Base-by-base conservation (phyloP, 2,797 vertebrate genomes). In the Psittacula derbiana region DNA sequence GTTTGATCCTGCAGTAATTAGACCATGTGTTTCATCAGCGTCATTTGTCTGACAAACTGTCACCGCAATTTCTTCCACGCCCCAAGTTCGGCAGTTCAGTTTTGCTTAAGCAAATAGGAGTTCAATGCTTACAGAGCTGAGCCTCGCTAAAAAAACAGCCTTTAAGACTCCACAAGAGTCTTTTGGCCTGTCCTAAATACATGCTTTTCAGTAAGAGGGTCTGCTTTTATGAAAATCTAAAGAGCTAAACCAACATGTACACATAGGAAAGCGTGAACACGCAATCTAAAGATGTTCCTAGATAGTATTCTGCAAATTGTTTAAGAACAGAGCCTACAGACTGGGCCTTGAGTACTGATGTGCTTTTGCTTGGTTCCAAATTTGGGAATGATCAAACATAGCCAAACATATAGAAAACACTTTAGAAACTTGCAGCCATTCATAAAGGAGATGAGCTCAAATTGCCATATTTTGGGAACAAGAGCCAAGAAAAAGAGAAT, bases 1-100 rank as follows among this genome's bases (percentile, higher is more conserved):
- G 66, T 92, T 81, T 94, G 85, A 94, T 95, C 62, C 73, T 76
- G 73, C 28, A 70, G 78, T 92, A 94, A 96, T 92, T 95, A 93
- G 85, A 84, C 52, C 50, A 40, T 64, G 80, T 84, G 72, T 92
- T 96, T 92, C 82, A 90, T 92, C 80, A 91, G 73, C 23, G 30
- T 41, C 80, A 76, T 81, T 88, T 93, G 76, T 90, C 70, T 90
- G 85, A 71, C 66, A 93, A 72, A 81, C 69, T 62, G 69, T 78
- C 80, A 85, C 64, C 74, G 30, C 40, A 41, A 27, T 52, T 75
- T 88, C 23, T 50, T 84, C 66, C 66, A 57, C 0, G 0, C 16
- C 38, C 43, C 30, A 64, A 62, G 60, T 28, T 91, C 75, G 80
- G 36, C 64, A 85, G 64, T 91, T 90, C 89, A 80, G 62, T 40